phyloP scores from a whole-genome alignment of 2,113 vertebrate species.

The Marcusenius ussheri region DNA sequence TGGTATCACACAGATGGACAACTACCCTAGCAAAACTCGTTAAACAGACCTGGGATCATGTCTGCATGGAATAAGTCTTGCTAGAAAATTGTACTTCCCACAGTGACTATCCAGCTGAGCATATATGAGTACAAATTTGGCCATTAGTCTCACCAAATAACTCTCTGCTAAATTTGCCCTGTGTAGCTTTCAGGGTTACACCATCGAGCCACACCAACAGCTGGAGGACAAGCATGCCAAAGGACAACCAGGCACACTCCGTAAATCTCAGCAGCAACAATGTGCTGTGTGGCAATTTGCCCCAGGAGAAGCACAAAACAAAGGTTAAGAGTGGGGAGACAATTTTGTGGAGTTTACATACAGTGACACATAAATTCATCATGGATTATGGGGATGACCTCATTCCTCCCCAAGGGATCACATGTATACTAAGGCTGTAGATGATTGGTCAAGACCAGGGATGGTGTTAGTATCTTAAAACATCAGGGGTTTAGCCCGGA shows the following conservation, averaged over 20 bases:
- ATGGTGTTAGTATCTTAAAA: not conserved
- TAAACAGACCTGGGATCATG: not conserved
- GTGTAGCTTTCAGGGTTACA: not conserved
- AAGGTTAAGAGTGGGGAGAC: not conserved
- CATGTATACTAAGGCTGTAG: not conserved
- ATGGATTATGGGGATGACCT: not conserved
- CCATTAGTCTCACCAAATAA: conserved; percentile 6
- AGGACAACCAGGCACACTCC: not conserved
- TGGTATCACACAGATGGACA: not conserved
- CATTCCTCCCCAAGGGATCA: not conserved
- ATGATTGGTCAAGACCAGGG: not conserved
- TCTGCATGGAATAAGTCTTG: not conserved
- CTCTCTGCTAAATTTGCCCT: not conserved
- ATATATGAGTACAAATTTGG: not conserved
- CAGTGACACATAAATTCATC: not conserved
- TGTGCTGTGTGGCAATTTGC: not conserved
- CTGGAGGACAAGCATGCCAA: not conserved
- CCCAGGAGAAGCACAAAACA: not conserved
- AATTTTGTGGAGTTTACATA: not conserved
- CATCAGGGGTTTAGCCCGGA: not conserved
- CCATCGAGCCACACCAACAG: not conserved
- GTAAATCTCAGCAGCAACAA: not conserved
- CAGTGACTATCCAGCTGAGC: not conserved
- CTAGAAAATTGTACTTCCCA: not conserved
- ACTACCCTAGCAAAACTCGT: not conserved